phyloP scores from a whole-genome alignment of 2,113 vertebrate species.

The Salvelinus namaycush region DNA sequence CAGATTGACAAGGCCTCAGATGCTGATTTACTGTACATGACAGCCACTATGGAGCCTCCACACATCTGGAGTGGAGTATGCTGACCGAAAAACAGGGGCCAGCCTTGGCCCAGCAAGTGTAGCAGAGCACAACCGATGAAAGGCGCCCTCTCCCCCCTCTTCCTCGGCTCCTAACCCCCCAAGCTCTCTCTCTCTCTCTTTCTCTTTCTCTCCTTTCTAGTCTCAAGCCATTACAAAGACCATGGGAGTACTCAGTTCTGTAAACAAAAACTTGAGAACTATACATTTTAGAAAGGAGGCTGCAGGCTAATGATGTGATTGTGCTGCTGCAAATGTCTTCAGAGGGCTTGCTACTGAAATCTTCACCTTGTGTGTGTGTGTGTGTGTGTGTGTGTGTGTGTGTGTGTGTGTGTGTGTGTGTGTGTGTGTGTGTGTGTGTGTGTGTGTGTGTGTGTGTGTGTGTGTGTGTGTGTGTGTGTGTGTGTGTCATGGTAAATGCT shows the following conservation, averaged over 20 bases:
- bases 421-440: too few relatives aligned
- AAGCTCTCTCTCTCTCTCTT: background rate
- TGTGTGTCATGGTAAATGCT: slow-evolving; percentile 17
- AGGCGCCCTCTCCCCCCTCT: slow-evolving; percentile 65
- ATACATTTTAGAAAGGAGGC: slow-evolving; percentile 72
- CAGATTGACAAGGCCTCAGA: slow-evolving; percentile 97
- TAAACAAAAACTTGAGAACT: slow-evolving; percentile 82
- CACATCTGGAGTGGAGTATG: slow-evolving; percentile 99
- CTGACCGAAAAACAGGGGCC: slow-evolving; percentile 88
- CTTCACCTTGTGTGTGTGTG: slow-evolving; percentile 12
- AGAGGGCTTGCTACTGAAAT: slow-evolving; percentile 51
- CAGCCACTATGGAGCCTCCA: slow-evolving; percentile 98
- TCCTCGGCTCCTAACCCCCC: background rate
- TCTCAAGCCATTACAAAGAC: slow-evolving; percentile 69
- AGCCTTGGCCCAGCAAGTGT: slow-evolving; percentile 89
- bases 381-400: too few relatives aligned
- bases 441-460: background rate
- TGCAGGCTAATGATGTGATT: slow-evolving; percentile 76
- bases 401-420: too few relatives aligned
- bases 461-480: slow-evolving; percentile 43
- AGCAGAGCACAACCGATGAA: slow-evolving; percentile 86
- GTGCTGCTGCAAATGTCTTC: slow-evolving; percentile 63
- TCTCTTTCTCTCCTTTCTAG: slow-evolving; percentile 38
- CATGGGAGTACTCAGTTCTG: slow-evolving; percentile 86
- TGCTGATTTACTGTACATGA: slow-evolving; percentile 97